Evolutionary conservation across 2,888 invertebrate genomes (phyloP).

Genomic region (Drosophila setosimentum): DNA sequence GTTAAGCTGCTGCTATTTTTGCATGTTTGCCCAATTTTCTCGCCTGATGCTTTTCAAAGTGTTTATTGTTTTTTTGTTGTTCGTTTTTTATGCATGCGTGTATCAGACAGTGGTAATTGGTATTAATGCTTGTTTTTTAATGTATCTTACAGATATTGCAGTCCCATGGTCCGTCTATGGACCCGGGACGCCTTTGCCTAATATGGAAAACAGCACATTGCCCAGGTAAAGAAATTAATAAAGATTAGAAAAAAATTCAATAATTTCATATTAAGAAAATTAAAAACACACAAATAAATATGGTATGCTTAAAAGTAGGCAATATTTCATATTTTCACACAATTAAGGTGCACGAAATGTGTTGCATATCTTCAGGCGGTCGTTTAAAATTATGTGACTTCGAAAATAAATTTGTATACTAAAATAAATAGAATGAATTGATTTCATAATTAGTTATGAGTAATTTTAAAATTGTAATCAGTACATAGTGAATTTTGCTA

Average conservation of each 20-base stretch:
- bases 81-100: constrained; percentile 27
- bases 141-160: constrained; percentile 82
- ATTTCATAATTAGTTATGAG: neutral
- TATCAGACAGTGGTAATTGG: neutral
- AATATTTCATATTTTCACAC: fast-evolving
- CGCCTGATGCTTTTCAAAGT: constrained; percentile 20
- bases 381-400: neutral
- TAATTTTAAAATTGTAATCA: neutral
- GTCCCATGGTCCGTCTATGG: constrained; percentile 85
- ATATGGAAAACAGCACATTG: constrained; percentile 83
- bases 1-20: constrained; percentile 12
- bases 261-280: neutral
- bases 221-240: constrained; percentile 76
- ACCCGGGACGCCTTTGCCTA: constrained; percentile 83
- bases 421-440: neutral
- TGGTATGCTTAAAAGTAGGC: constrained; percentile 24
- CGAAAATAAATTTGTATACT: neutral
- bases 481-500: neutral
- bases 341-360: fast-evolving
- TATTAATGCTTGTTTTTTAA: constrained; percentile 24
- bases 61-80: constrained; percentile 16
- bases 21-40: constrained; percentile 40
- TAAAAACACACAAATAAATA: neutral
- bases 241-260: neutral
- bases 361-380: constrained; percentile 29